Conservation (phyloP, 2,888 invertebrate species). For the Acanthoscelides obtectus region DNA sequence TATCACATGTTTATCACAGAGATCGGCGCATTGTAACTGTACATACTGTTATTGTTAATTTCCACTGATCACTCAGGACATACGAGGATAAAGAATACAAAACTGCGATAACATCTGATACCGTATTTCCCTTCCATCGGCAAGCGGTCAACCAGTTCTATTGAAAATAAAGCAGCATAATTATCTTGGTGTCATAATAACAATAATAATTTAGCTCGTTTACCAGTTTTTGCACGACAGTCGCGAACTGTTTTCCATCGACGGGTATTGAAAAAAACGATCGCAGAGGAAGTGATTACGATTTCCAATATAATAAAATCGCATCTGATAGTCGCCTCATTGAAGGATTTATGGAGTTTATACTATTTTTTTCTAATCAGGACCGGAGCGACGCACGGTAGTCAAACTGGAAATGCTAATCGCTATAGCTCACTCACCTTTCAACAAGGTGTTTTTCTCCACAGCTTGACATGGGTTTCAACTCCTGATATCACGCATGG, state of each 20-base stretch:
- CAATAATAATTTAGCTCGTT: background rate
- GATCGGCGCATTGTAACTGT: no score
- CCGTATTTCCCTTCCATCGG: background rate
- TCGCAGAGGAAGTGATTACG: background rate
- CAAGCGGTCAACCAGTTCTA: background rate
- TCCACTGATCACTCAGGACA: background rate
- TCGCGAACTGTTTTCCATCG: background rate
- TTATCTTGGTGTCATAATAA: background rate
- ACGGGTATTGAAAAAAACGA: background rate
- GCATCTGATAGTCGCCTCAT: background rate
- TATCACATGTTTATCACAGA: no score
- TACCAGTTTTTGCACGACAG: background rate
- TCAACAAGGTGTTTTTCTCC: background rate
- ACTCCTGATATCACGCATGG: background rate
- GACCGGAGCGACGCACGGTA: background rate
- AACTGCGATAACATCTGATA: background rate
- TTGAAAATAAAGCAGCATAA: background rate
- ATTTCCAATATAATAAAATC: background rate
- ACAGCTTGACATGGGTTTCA: background rate
- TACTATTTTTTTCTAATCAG: background rate
- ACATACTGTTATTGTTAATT: background rate
- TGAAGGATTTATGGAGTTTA: background rate
- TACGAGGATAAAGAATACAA: background rate
- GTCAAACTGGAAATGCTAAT: background rate
- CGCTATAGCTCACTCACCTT: background rate